These are phyloP conservation scores for Alectoris magna DNA, from an alignment of 2,797 vertebrate genomes.

Conservation along the genomic window DNA sequence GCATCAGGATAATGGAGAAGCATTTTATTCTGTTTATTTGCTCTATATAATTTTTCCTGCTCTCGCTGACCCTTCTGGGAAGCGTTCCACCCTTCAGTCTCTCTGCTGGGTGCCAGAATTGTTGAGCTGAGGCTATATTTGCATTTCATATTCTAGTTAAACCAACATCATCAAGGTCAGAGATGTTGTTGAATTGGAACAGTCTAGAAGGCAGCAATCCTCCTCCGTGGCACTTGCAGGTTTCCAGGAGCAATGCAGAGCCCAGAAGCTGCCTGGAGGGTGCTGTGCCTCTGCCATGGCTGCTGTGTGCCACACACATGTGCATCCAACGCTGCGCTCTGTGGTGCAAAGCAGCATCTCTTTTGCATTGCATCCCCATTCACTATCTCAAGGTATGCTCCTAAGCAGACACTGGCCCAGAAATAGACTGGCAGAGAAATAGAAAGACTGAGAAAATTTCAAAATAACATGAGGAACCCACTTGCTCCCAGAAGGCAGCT, in stretches of 20 bases:
- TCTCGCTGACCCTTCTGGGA: slow-evolving; percentile 51
- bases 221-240: neutral
- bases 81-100: slow-evolving; percentile 2
- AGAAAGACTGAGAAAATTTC: neutral
- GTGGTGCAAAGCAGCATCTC: neutral
- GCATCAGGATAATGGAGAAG: neutral
- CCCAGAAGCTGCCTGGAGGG: accelerated
- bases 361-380: neutral
- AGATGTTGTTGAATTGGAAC: neutral
- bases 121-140: slow-evolving; percentile 53
- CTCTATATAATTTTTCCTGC: slow-evolving; percentile 54
- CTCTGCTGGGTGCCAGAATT: slow-evolving; percentile 49
- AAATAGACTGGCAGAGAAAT: neutral
- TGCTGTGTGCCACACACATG: neutral
- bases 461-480: neutral
- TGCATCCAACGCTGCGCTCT: neutral
- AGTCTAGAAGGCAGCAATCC: neutral
- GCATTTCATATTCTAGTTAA: slow-evolving; percentile 69
- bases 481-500: neutral
- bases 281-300: accelerated
- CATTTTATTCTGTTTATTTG: slow-evolving; percentile 57
- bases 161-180: slow-evolving; percentile 63
- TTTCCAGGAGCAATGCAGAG: neutral
- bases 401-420: neutral
- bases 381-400: accelerated